Percentiles rank a stretch among this genome's conserved stretches.
Evolutionary conservation across 2,888 invertebrate species (phyloP).

Genomic region (Netelia fuscicornis): DNA sequence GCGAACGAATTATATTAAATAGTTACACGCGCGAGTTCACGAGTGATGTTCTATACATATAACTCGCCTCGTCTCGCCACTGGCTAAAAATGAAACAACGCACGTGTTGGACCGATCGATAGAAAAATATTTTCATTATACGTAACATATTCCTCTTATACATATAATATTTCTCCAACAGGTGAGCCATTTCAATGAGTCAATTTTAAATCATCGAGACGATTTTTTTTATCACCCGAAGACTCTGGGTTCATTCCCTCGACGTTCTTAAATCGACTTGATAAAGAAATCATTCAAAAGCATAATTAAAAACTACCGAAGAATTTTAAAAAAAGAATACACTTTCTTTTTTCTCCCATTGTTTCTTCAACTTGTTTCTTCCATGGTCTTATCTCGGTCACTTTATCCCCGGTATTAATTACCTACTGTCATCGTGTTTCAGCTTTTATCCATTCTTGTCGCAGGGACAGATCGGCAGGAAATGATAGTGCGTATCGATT

Average conservation of each 20-base stretch:
- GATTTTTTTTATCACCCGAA: too few species aligned
- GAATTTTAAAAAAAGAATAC: not conserved
- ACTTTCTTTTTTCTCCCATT: not conserved
- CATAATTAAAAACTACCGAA: too few species aligned
- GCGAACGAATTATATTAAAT: slow-evolving; percentile 1
- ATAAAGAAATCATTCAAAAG: too few species aligned
- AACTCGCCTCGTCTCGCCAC: not conserved
- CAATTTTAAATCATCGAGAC: too few species aligned
- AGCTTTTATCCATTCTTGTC: slow-evolving; percentile 24
- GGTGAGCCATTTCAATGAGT: too few species aligned
- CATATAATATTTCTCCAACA: too few species aligned
- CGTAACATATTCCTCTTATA: too few species aligned
- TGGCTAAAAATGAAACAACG: slow-evolving; percentile 1
- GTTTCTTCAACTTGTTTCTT: not conserved
- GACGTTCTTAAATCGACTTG: too few species aligned
- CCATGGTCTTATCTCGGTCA: not conserved
- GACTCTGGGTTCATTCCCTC: too few species aligned
- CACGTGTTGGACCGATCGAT: not conserved
- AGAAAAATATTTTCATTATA: too few species aligned
- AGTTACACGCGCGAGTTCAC: not conserved
- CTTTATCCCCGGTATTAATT: slow-evolving; percentile 22
- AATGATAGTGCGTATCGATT: slow-evolving; percentile 36
- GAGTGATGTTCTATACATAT: not conserved
- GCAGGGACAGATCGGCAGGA: not conserved
- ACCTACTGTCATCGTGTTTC: not conserved